These are phyloP conservation scores for Drosophila fuyamai DNA, from an alignment of 1,140 invertebrate species.

Conservation along the genomic window DNA sequence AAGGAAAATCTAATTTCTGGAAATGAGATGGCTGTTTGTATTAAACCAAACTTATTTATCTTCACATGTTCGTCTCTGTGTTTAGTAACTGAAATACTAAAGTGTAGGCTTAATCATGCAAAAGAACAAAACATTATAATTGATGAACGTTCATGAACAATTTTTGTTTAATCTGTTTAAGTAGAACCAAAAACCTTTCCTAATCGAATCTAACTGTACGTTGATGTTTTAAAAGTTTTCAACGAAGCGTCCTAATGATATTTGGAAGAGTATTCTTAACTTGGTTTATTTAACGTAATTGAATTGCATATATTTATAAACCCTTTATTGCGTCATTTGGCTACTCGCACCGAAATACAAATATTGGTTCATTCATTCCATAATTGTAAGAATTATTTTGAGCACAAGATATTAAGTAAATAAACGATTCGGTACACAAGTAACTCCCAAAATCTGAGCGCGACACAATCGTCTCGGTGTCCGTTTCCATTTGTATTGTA, in stretches of 20 bases:
- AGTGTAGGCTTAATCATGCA: constrained; percentile 39
- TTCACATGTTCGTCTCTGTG: constrained; percentile 28
- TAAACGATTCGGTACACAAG: constrained; percentile 10
- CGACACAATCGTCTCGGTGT: neutral
- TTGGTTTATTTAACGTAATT: constrained; percentile 16
- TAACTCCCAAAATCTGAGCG: constrained; percentile 6
- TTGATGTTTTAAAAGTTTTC: constrained; percentile 17
- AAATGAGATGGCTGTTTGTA: constrained; percentile 31
- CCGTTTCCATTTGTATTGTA: constrained; percentile 29
- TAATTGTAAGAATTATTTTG: constrained; percentile 57
- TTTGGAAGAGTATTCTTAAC: constrained; percentile 7
- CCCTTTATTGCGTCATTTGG: neutral
- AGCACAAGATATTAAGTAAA: constrained; percentile 56
- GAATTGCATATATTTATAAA: constrained; percentile 2
- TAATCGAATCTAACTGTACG: constrained; percentile 38
- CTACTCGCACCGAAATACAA: constrained; percentile 21
- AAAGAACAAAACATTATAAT: constrained; percentile 35
- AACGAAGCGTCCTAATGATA: constrained; percentile 26
- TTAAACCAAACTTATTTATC: constrained; percentile 17
- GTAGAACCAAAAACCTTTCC: constrained; percentile 4
- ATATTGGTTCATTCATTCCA: constrained; percentile 73
- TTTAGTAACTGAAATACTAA: constrained; percentile 43
- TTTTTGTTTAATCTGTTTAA: constrained; percentile 20
- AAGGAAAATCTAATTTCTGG: constrained; percentile 7
- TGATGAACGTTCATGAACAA: constrained; percentile 16